Evolutionary conservation across 1,140 invertebrate species (phyloP), one percentile per base, ranked within the genome.

Genomic region (Lanistes nyassanus): DNA sequence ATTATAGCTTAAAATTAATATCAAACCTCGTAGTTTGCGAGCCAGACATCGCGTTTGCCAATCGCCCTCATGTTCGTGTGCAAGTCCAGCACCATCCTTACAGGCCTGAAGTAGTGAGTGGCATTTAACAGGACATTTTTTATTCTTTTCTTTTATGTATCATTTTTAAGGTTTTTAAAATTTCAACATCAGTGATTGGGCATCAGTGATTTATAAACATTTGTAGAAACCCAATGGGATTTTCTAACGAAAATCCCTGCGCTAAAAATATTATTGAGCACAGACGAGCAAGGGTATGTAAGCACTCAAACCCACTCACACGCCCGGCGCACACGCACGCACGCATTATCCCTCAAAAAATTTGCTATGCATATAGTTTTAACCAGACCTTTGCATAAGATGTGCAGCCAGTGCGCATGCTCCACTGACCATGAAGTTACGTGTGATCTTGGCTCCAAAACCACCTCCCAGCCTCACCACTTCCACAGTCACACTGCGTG

Each of bases 1-100:
- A 7, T 9, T 64, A 42, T n/a, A 75, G 37, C 37, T 21, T 0
- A 47, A 26, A 51, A 58, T 16, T 53, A 58, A 29, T 23, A 4
- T 66, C 58, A 77, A 67, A 87, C 84, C 76, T 95, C 95, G 82
- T 97, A 98, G 81, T 94, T 94, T 34, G 93, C 93, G 7, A 93
- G 90, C 86, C 96, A 97, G 0, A 96, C 95, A 91, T 97, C 95
- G 76, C 97, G 90, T n/a, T 93, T 94, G 2, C 97, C 97, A 0
- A 93, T 93, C 76, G 94, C 93, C 80, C 94, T 90, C 94, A 98
- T 98, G 87, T 98, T 96, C 89, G 97, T 96, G 84, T 97, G 95
- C 74, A 97, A 91, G 75, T 98, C 96, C 64, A 98, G 82, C 93
- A 95, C 95, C 70, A 94, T 94, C 39, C 96, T 92, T 0, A 98